A percentile compares a stretch with the other conserved stretches of the same genome.
Evolutionary conservation across 2,888 invertebrate genomes (phyloP).

Genomic region (Orthosia gracilis): DNA sequence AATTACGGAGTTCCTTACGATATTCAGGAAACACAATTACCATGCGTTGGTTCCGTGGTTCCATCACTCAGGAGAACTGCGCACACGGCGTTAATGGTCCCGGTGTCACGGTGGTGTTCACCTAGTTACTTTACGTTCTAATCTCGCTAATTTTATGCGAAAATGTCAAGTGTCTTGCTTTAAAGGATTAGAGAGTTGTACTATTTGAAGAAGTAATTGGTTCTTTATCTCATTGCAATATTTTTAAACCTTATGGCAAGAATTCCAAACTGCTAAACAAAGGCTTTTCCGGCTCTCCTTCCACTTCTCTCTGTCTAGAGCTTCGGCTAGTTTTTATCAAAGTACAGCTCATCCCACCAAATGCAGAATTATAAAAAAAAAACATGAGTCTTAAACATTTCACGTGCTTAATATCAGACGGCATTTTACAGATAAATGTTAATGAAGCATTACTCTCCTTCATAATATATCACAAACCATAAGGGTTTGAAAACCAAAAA

Average conservation of each 20-base stretch:
- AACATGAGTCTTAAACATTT: no score
- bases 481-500: background rate
- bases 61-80: constrained; percentile 77
- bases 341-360: no score
- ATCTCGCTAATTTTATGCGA: constrained; percentile 58
- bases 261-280: no score
- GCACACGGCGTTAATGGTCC: constrained; percentile 64
- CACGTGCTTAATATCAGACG: no score
- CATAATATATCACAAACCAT: background rate
- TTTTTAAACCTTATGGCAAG: background rate
- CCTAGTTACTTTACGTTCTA: constrained; percentile 61
- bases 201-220: background rate
- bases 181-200: background rate
- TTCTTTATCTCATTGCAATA: background rate
- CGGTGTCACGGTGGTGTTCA: constrained; percentile 58
- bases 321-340: no score
- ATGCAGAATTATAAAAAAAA: no score
- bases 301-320: no score
- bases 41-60: constrained; percentile 79
- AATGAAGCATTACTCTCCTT: background rate
- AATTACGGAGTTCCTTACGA: constrained; percentile 72
- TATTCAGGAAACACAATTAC: constrained; percentile 82
- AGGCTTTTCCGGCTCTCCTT: no score
- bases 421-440: no score
- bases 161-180: constrained; percentile 22